These are phyloP conservation scores for Amblyopsis rosae DNA, from an alignment of 2,113 vertebrate species.

Conservation along the genomic window DNA sequence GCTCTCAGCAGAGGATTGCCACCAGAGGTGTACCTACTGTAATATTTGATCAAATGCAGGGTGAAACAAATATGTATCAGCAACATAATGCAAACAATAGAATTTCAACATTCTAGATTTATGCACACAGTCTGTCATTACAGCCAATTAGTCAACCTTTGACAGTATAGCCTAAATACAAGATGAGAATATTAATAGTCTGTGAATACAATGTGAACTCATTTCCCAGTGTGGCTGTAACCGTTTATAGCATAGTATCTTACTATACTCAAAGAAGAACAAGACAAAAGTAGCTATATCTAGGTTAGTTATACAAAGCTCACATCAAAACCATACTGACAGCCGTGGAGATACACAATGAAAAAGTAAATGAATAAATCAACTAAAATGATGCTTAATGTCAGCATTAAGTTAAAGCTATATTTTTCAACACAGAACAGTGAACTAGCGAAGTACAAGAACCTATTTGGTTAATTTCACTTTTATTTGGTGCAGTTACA, in stretches of 20 bases:
- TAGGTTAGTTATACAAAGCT: background rate
- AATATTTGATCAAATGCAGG: constrained; percentile 14
- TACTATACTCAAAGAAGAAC: background rate
- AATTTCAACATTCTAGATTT: background rate
- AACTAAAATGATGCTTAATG: too few relatives aligned
- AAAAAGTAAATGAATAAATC: background rate
- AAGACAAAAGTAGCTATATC: background rate
- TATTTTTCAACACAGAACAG: too few relatives aligned
- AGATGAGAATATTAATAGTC: constrained; percentile 27
- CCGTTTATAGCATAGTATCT: background rate
- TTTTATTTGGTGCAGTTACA: too few relatives aligned
- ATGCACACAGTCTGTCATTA: background rate
- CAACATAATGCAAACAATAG: background rate
- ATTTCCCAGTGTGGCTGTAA: background rate
- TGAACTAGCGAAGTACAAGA: too few relatives aligned
- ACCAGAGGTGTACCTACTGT: background rate
- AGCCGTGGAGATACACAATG: background rate
- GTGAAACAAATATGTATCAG: background rate
- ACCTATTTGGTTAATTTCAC: too few relatives aligned
- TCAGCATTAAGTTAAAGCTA: too few relatives aligned
- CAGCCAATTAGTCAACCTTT: constrained; percentile 14
- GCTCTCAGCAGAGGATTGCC: background rate
- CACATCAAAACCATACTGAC: background rate
- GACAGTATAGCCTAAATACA: constrained; percentile 15
- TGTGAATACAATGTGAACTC: background rate